Base-by-base conservation (phyloP, 1,140 invertebrate genomes). In the Drosophila equinoxialis region DNA sequence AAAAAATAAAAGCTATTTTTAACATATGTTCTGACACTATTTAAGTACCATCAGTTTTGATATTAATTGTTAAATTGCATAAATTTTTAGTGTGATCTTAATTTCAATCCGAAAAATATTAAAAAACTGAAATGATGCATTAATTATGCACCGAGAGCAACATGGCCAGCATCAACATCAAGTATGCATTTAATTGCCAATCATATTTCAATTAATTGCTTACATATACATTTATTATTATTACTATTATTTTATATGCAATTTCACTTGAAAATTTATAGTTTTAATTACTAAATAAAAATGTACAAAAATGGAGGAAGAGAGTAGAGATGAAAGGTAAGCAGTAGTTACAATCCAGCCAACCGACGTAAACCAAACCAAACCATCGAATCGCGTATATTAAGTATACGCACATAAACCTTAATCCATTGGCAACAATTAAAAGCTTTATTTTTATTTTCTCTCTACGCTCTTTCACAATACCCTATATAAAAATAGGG, bases 161-260 rank as follows among this genome's bases (percentile, higher is more conserved):
- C 82, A 87, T 8, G 82, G 71, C 83, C 71, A 78, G 17, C 4
- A 37, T 8, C 37, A 33, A 67, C 37, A 74, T 84, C 69, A 73
- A 77, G 71, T 87, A 77, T 79, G 79, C 70, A 65, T 79, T 87
- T 87, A 86, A 86, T 86, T 87, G 77, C 72, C 83, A 86, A 87
- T 86, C 83, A 83, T 86, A 87, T 83, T 86, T 86, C 79, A 86
- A 87, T 86, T 83, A 86, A 86, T 87, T 86, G 72, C 76, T 75
- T 84, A 74, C 39, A 17, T 48, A 64, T 77, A 51, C 45, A 51
- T 66, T 39, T 65, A 51, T 64, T 33, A 41, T 81, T 81, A 45
- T 65, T 74, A 65, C 66, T 55, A 66, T 74, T 71, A 30, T 30
- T 30, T 30, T 30, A 68, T 68, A 72, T 79, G 70, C 69, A 11